Base-by-base conservation (phyloP, 2,888 invertebrate species). In the Perizoma affinitatum region DNA sequence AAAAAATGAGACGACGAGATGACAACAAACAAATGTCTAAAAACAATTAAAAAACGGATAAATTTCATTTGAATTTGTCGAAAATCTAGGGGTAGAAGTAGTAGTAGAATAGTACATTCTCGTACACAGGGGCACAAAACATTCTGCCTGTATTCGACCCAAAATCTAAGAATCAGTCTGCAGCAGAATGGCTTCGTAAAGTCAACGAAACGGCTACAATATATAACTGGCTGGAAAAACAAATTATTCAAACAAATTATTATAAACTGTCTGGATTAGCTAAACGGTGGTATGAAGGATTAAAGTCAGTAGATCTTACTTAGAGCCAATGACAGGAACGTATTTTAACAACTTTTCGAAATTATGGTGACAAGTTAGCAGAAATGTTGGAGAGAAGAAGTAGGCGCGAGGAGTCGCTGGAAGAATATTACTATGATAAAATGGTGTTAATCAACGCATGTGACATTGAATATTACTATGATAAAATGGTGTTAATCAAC, bases 151-250 rank as follows among this genome's bases (percentile, higher is more conserved):
- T 40, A 22, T 52, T 52, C 35, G 56, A 56, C 8, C 49, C 56
- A 4, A 34, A 38, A 5, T 38, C 36, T 4, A 48, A 44, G 36
- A 43, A 35, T 40, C 56, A 56, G 33, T 44, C 56, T 5, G 38
- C 49, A 36, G 49, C 43, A 33, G 44, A 49, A 9, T 56, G 56
- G 56, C 5, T 56, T 6, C 49, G 44, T 4, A 55, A 55, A 42
- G 53, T 52, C 5, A 54, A 54, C 9, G 58, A 58, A 6, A 49
- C 49, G 10, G 54, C 49, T 7, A 10, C 38, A 1, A 49, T 59
- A 11, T 58, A 53, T 45, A 50, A 50, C 8, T 56, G 49, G 56
- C 8, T 38, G 6, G 49, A 56, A 34, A 56, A 44, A 10, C 56
- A 55, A 38, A 49, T 49, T 36, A 55, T 55, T n/a, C n/a, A n/a